Base-by-base conservation (phyloP, 2,888 invertebrate species). In the Urechis unicinctus region DNA sequence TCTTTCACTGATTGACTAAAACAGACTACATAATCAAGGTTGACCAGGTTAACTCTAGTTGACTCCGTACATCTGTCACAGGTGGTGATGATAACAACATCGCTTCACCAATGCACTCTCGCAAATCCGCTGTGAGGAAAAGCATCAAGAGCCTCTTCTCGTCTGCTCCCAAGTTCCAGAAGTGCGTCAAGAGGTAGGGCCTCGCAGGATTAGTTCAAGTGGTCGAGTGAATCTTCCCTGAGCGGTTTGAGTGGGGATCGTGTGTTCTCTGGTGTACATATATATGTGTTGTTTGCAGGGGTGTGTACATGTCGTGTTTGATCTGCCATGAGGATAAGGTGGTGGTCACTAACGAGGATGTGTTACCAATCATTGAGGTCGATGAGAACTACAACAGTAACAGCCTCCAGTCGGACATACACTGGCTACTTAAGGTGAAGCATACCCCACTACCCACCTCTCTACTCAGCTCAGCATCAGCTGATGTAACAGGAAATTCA, bases 391-490 rank as follows among this genome's bases (percentile, higher is more conserved):
- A 91, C 77, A 91, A 93, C 46, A 89, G 71, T 6, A 89, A 90
- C 64, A 68, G 68, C 44, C 86, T 95, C 1, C 88, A 93, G 76
- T 86, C 86, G 59, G 97, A 97, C 79, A 91, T 94, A 78, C 91
- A 96, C 76, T 98, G 97, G 97, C 83, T 97, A 26, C 92, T 97
- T 89, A 95, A 94, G 85, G 88, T 88, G 75, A 45, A n/a, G n/a
- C n/a, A n/a, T n/a, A n/a, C n/a, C n/a, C n/a, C n/a, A n/a, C n/a
- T n/a, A n/a, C n/a, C 26, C n/a, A n/a, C n/a, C n/a, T n/a, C n/a
- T n/a, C n/a, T n/a, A n/a, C n/a, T n/a, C n/a, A n/a, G n/a, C n/a
- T n/a, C n/a, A n/a, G n/a, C n/a, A n/a, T n/a, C n/a, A n/a, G n/a
- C n/a, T n/a, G n/a, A n/a, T n/a, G n/a, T n/a, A n/a, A n/a, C n/a